phyloP scores from a whole-genome alignment of 2,888 invertebrate species.

The Thumatha senex region DNA sequence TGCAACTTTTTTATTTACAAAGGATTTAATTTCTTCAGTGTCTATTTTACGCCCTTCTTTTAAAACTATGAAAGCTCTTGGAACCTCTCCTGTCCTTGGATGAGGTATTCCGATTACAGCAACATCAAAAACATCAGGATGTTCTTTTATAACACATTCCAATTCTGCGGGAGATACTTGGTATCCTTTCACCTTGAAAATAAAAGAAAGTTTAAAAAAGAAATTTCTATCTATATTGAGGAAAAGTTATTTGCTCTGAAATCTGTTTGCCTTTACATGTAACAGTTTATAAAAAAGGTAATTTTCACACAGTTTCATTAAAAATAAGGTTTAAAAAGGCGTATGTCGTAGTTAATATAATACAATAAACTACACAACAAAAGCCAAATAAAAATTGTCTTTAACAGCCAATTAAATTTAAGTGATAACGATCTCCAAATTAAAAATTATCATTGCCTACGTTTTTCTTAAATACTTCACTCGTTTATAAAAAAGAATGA shows the following conservation, averaged over 20 bases:
- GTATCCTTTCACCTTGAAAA: constrained; percentile 85
- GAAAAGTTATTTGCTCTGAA: not conserved
- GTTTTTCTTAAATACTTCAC: too few relatives aligned
- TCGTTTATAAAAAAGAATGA: too few relatives aligned
- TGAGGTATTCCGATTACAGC: constrained; percentile 91
- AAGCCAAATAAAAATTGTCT: too few relatives aligned
- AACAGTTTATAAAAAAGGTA: not conserved
- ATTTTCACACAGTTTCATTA: too few relatives aligned
- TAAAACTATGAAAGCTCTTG: constrained; percentile 87
- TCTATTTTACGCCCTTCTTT: constrained; percentile 70
- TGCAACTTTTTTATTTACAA: constrained; percentile 86
- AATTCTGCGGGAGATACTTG: constrained; percentile 95
- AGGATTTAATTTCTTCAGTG: constrained; percentile 83
- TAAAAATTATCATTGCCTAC: too few relatives aligned
- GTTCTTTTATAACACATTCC: constrained; percentile 87
- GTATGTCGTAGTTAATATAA: too few relatives aligned
- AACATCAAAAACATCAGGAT: constrained; percentile 89
- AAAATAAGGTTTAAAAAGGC: too few relatives aligned
- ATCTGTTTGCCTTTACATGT: not conserved
- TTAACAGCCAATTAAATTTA: too few relatives aligned
- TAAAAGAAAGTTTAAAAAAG: not conserved
- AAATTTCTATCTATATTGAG: too few relatives aligned
- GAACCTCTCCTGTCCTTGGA: constrained; percentile 86
- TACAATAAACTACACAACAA: too few relatives aligned
- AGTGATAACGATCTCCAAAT: too few relatives aligned